phyloP scores from a whole-genome alignment of 2,888 invertebrate species.

The Vesta saturnalis region DNA sequence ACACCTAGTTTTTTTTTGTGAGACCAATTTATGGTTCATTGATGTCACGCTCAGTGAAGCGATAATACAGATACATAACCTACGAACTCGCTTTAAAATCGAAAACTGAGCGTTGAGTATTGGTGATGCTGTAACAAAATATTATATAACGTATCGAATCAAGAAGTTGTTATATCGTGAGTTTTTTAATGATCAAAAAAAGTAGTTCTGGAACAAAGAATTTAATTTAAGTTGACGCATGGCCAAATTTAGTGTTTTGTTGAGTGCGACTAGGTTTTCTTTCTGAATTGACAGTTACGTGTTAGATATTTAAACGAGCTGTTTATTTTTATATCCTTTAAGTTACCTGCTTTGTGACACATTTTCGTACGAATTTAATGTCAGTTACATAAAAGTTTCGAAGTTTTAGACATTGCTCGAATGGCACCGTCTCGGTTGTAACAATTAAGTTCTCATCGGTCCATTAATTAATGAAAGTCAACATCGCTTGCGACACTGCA shows the following conservation, averaged over 20 bases:
- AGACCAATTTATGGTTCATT: slow-evolving; percentile 41
- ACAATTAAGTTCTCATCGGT: slow-evolving; percentile 50
- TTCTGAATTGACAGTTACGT: no score
- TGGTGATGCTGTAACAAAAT: slow-evolving; percentile 20
- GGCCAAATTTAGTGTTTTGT: no score
- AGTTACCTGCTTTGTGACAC: slow-evolving; percentile 41
- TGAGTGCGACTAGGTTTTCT: no score
- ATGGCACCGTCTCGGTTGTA: slow-evolving; percentile 53
- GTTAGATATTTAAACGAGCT: slow-evolving; percentile 27
- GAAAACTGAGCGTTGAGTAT: slow-evolving; percentile 21
- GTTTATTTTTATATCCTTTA: slow-evolving; percentile 46
- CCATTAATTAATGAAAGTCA: slow-evolving; percentile 47
- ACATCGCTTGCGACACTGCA: slow-evolving; percentile 35
- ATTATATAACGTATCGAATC: no score
- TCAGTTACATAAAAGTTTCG: slow-evolving; percentile 45
- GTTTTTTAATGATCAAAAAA: no score
- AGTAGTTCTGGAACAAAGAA: no score
- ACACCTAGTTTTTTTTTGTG: slow-evolving; percentile 38
- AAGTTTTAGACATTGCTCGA: slow-evolving; percentile 53
- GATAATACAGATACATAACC: slow-evolving; percentile 32
- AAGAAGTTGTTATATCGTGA: no score
- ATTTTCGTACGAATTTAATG: slow-evolving; percentile 28
- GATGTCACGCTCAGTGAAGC: slow-evolving; percentile 41
- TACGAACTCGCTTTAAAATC: slow-evolving; percentile 10
- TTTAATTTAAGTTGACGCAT: no score